These are phyloP conservation scores for Hypotaenidia philippensis DNA, from an alignment of 2,797 vertebrate genomes.

Conservation along the genomic window DNA sequence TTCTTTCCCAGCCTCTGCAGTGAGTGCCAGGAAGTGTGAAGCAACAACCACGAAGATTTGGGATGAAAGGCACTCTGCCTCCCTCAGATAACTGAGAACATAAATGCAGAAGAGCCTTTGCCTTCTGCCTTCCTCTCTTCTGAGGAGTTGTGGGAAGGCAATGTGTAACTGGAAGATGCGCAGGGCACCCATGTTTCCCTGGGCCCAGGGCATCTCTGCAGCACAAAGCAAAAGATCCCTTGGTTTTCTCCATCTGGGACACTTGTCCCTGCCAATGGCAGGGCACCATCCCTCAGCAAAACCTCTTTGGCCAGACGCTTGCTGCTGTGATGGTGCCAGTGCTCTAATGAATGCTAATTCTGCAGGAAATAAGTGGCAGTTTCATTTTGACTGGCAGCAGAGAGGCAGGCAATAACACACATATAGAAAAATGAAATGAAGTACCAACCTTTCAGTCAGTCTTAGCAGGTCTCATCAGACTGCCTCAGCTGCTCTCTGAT, in stretches of 20 bases:
- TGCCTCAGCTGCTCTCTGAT: not conserved
- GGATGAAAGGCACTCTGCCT: not conserved
- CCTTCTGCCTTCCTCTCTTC: not conserved
- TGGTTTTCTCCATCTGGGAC: not conserved
- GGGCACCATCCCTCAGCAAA: not conserved
- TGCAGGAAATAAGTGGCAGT: not conserved
- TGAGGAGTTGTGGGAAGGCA: not conserved
- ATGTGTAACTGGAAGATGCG: not conserved
- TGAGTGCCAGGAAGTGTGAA: not conserved
- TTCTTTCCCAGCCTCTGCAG: not conserved
- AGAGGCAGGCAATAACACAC: not conserved
- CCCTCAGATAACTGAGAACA: accelerated
- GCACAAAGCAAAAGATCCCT: not conserved
- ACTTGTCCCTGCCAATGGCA: not conserved
- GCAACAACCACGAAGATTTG: accelerated
- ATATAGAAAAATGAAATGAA: constrained; percentile 1
- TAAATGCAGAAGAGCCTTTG: not conserved
- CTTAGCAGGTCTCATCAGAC: not conserved
- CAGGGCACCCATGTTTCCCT: not conserved
- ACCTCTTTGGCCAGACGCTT: not conserved
- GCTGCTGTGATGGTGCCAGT: not conserved
- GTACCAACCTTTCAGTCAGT: not conserved
- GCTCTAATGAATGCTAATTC: not conserved
- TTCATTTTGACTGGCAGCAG: not conserved
- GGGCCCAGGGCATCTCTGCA: accelerated